Evolutionary conservation across 2,797 vertebrate species (phyloP).

Genomic region (Sebastes steindachneri): DNA sequence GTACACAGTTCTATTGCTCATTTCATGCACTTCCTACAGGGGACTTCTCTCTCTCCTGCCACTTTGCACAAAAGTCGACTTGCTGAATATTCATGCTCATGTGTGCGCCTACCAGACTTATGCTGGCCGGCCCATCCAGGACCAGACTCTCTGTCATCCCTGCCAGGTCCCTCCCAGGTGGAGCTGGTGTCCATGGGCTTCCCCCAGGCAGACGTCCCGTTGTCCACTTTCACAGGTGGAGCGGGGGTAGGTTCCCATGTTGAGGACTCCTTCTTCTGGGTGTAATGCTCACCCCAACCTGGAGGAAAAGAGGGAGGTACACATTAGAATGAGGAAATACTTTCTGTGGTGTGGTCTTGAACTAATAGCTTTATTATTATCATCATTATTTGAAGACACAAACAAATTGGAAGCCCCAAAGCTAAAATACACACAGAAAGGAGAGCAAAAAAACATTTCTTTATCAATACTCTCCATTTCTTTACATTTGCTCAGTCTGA

Average conservation of each 20-base stretch:
- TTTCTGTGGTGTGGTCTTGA: not conserved
- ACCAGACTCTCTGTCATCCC: constrained; percentile 63
- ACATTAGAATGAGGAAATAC: not conserved
- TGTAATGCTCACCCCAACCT: constrained; percentile 91
- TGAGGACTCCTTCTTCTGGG: constrained; percentile 79
- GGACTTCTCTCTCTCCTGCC: not conserved
- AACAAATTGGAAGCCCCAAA: not conserved
- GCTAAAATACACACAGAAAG: not conserved
- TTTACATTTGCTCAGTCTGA: too few species aligned
- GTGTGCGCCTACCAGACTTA: constrained; percentile 87
- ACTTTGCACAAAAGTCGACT: not conserved
- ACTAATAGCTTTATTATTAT: not conserved
- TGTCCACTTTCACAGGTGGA: constrained; percentile 91
- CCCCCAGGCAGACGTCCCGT: constrained; percentile 96
- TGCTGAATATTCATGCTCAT: not conserved
- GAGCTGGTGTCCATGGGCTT: constrained; percentile 90
- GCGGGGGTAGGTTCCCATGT: constrained; percentile 86
- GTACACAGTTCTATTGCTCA: not conserved
- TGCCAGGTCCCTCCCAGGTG: constrained; percentile 88
- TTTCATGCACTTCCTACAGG: not conserved
- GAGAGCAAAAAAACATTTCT: not conserved
- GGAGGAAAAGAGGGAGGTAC: constrained; percentile 1
- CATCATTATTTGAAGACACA: not conserved
- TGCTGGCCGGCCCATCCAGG: constrained; percentile 87
- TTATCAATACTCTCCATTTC: not conserved